Evolutionary conservation across 2,797 vertebrate genomes (phyloP), one percentile per base, ranked within the genome.

Genomic region (Aulostomus chinensis): DNA sequence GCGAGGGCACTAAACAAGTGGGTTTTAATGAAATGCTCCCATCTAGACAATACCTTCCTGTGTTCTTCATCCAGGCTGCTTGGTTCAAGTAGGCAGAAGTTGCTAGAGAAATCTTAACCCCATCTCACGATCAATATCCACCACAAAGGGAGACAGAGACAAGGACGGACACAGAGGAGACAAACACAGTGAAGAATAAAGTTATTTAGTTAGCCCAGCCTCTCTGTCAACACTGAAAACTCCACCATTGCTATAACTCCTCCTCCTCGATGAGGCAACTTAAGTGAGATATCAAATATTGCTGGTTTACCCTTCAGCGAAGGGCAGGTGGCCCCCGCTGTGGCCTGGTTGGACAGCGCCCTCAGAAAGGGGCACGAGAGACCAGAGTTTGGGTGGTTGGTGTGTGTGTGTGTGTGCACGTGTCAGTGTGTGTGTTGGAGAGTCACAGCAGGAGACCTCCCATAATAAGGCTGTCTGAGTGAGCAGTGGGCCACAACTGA

Each of bases 401-500:
- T 53, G 39, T 42, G 41, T 35, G 40, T 48, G 40, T 58, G 35
- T 46, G 51, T 69, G 39, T 62, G 46, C 45, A 45, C 36, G 59
- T 73, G 68, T 72, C 72, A 64, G 21, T 37, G 56, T 74, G 68
- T 81, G 61, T 76, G 53, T 70, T 60, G 45, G 65, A 57, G 45
- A 81, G 63, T 78, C 77, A 48, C 81, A 78, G 76, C 73, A 58
- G 76, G 83, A 72, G 59, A 67, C 58, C 50, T 78, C 74, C 65
- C 81, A 83, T 85, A 86, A 85, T 83, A 85, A 86, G 70, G 73
- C 77, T 86, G 85, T 90, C 88, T 87, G 38, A 62, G 74, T 32
- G 78, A 86, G 88, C 88, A 89, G 77, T 80, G 74, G 83, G 78
- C 87, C 71, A 72, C 75, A 77, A 84, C 84, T 87, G 87, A 90